A percentile compares a stretch with the other conserved stretches of the same genome.
phyloP scores from a whole-genome alignment of 2,797 vertebrate genomes.

The Adrianichthys oophorus region DNA sequence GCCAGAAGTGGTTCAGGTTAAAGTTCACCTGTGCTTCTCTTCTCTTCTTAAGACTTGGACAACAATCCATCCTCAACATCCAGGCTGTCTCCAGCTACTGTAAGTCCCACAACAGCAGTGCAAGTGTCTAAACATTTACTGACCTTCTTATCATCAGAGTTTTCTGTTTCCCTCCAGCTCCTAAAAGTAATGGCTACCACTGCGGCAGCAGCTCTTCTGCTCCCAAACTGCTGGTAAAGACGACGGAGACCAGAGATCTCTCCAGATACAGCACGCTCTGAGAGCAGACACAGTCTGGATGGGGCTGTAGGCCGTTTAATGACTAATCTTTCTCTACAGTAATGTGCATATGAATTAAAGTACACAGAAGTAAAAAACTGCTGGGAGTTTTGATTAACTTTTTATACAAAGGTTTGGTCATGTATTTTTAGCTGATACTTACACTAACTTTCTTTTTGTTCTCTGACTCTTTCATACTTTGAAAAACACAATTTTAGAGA shows the following conservation, averaged over 20 bases:
- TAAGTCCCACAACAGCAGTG: conserved; percentile 45
- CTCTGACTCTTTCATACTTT: too few species aligned
- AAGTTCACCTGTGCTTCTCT: background rate
- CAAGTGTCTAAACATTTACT: too few species aligned
- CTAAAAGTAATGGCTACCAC: conserved; percentile 60
- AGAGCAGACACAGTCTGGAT: conserved; percentile 10
- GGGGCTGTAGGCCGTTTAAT: background rate
- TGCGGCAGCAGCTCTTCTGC: conserved; percentile 52
- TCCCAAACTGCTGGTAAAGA: conserved; percentile 73
- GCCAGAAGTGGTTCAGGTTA: too few species aligned
- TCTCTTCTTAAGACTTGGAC: conserved; percentile 67
- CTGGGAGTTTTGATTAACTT: background rate
- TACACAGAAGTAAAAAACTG: background rate
- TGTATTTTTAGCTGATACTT: too few species aligned
- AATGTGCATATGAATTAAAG: background rate
- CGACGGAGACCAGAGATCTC: conserved; percentile 67
- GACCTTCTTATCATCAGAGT: background rate
- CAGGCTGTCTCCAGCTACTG: conserved; percentile 72
- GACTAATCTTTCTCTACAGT: conserved; percentile 4
- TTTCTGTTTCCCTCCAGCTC: conserved; percentile 35
- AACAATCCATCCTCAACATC: conserved; percentile 74
- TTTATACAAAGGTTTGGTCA: too few species aligned
- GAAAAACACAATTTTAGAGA: too few species aligned
- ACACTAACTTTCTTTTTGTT: too few species aligned
- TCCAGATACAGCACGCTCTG: conserved; percentile 65